Base-by-base conservation (phyloP, 2,113 vertebrate genomes). In the Octodon degus region DNA sequence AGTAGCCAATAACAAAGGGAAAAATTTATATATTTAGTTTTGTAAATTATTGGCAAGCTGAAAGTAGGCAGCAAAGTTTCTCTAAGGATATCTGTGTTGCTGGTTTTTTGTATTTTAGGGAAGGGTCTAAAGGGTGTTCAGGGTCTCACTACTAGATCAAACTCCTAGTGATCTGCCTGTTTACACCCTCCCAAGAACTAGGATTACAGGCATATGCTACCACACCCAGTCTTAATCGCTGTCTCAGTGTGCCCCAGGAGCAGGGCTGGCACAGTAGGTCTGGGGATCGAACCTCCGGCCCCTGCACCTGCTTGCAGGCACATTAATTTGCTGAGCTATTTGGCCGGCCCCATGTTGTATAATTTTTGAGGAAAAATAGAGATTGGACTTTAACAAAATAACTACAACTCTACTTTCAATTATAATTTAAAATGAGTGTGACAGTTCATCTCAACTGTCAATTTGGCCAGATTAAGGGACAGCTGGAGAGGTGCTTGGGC, bases 291-390 rank as follows among this genome's bases (percentile, higher is more conserved):
- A 50, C 50, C 50, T 12, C 50, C 11, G 10, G 50, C 50, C 43
- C 43, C 43, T 43, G 43, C 43, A 6, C 43, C 43, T 50, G 50
- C 50, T 50, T 50, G 50, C 2, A 12, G 50, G 50, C 11, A 50
- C 50, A 10, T 50, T 50, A 50, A 50, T 50, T 12, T 11, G 50
- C 50, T 50, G 50, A 50, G 50, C 50, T 50, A 50, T 50, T 50
- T 50, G 11, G 50, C 50, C 2, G 50, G 50, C 50, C 8, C 55
- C 17, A 16, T 58, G 2, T 58, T 12, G 14, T n/a, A 89, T 74
- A 82, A 96, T 67, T 19, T 30, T 86, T 63, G 47, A 53, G n/a
- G n/a, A 58, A 79, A 95, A 88, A 87, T 24, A 68, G 25, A 92
- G 10, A 34, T 80, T 84, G 68, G 19, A 91, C 47, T 86, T 92